Percentiles rank a stretch among this genome's conserved stretches.
Evolutionary conservation across 2,888 invertebrate genomes (phyloP).

Genomic region (Drosophila incognita): DNA sequence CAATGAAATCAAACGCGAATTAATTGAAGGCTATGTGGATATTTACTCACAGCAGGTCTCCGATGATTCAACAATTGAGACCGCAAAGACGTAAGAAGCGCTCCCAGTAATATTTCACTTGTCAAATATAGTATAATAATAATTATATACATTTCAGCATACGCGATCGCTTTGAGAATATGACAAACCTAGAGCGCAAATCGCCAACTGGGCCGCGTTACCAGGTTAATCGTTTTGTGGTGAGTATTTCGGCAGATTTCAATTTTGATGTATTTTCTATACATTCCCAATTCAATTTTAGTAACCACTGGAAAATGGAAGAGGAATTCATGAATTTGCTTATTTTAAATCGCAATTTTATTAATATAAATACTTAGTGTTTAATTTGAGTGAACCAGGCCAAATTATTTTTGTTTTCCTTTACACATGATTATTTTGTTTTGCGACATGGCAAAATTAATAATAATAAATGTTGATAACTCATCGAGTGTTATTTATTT

Average conservation of each 20-base stretch:
- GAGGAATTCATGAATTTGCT: not conserved
- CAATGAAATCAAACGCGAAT: conserved; percentile 87
- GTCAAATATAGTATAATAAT: not conserved
- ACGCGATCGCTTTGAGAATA: conserved; percentile 94
- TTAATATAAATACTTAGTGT: not conserved
- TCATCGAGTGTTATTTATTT: not conserved
- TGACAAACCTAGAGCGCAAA: conserved; percentile 87
- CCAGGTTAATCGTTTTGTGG: conserved; percentile 96
- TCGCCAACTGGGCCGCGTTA: conserved; percentile 86
- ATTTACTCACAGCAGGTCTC: conserved; percentile 85
- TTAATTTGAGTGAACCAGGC: not conserved
- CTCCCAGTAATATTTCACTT: not conserved
- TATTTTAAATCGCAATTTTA: conserved; percentile 12
- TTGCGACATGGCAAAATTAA: not conserved
- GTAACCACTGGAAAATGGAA: conserved; percentile 22
- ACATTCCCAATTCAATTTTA: conserved; percentile 19
- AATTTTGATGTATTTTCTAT: not conserved
- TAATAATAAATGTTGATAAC: conserved; percentile 3
- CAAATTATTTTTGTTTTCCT: not conserved
- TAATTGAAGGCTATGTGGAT: conserved; percentile 85
- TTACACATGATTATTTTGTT: not conserved
- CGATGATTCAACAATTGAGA: conserved; percentile 92
- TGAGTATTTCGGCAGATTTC: conserved; percentile 86
- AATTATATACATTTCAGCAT: conserved; percentile 86
- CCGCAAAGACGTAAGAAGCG: conserved; percentile 89